Conservation (phyloP, 2,797 vertebrate species). For the Odontamblyopus rebecca region DNA sequence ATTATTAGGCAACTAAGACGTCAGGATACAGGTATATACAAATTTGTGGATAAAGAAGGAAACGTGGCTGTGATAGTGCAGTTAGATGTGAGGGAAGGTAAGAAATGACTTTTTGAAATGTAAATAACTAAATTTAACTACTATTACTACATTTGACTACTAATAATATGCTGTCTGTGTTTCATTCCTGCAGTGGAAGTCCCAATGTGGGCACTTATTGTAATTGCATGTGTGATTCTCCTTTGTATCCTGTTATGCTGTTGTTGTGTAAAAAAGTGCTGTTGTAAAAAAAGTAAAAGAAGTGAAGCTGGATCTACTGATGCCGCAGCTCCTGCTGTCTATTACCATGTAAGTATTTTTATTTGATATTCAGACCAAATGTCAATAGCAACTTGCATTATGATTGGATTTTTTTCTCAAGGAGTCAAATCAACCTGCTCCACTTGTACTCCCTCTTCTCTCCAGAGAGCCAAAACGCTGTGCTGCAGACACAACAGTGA, state of each 20-base stretch:
- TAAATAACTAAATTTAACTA: not conserved
- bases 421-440: constrained; percentile 17
- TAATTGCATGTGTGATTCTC: accelerated
- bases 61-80: constrained; percentile 7
- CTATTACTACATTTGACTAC: not conserved
- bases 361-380: not conserved
- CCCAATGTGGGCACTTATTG: not conserved
- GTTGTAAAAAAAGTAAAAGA: constrained; percentile 39
- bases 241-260: not conserved
- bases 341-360: constrained; percentile 38
- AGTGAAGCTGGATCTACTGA: constrained; percentile 4
- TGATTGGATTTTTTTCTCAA: constrained; percentile 15
- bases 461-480: not conserved
- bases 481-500: constrained; percentile 12
- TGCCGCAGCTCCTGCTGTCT: not conserved
- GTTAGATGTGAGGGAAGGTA: accelerated
- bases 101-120: constrained; percentile 10
- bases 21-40: constrained; percentile 22
- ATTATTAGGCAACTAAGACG: accelerated
- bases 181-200: not conserved
- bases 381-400: not conserved
- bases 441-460: not conserved
- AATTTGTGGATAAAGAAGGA: constrained; percentile 23
- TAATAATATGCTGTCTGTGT: not conserved
- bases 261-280: constrained; percentile 43